A percentile compares a stretch with the other conserved stretches of the same genome.
Conservation (phyloP, 30 jellyfish, hydroid and myxozoan species). For the Cassiopea andromeda region DNA sequence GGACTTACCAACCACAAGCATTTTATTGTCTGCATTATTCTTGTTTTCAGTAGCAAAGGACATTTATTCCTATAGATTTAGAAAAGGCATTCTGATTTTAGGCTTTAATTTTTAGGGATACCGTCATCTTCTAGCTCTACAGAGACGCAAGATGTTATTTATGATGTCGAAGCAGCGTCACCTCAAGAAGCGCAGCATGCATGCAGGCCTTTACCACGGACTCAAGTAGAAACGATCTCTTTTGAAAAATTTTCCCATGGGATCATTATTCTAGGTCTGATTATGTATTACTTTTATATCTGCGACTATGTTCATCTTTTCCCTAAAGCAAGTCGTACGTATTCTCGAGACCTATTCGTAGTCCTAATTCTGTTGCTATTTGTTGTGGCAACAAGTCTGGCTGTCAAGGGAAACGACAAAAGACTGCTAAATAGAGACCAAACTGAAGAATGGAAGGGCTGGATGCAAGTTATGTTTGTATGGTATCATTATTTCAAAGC, state of each 20-base stretch:
- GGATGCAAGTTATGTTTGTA: slow-evolving; percentile 99
- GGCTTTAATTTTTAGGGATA: slow-evolving; percentile 7
- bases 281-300: slow-evolving; percentile 81
- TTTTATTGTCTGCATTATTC: too few species aligned
- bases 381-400: slow-evolving; percentile 68
- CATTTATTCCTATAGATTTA: neutral
- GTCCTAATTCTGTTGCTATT: slow-evolving; percentile 63
- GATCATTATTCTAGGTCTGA: slow-evolving; percentile 71
- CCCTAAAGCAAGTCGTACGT: slow-evolving; percentile 87
- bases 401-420: slow-evolving; percentile 45
- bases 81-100: neutral
- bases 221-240: slow-evolving; percentile 28
- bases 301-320: slow-evolving; percentile 91
- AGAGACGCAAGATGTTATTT: neutral
- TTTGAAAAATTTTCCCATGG: slow-evolving; percentile 67
- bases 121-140: slow-evolving; percentile 39
- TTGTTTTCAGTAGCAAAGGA: too few species aligned
- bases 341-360: slow-evolving; percentile 87
- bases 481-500: slow-evolving; percentile 98
- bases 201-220: slow-evolving; percentile 15
- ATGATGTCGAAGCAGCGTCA: slow-evolving; percentile 18
- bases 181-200: neutral
- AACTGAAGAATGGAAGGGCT: slow-evolving; percentile 99
- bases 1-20: too few species aligned
- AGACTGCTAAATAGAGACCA: slow-evolving; percentile 92